Conservation (phyloP, 2,113 vertebrate species). For the Indri indri region DNA sequence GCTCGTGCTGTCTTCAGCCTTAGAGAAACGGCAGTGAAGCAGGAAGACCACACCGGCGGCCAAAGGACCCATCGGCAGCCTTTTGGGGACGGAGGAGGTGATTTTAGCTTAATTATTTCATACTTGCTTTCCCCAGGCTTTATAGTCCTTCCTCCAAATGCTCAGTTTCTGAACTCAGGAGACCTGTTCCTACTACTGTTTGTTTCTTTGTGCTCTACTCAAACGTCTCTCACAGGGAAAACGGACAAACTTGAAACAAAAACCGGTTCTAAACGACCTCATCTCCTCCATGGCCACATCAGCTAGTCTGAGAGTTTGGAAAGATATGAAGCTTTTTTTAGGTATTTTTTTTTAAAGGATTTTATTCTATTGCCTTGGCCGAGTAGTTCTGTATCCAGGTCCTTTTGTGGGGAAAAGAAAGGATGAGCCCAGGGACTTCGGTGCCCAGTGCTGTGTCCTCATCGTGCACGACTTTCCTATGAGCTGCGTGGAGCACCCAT, state of each 20-base stretch:
- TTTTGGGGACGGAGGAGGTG: not conserved
- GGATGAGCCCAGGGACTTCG: not conserved
- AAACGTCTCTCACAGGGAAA: not conserved
- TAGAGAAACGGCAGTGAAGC: not conserved
- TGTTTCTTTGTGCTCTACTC: not conserved
- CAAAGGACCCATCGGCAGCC: not conserved
- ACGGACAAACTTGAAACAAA: not conserved
- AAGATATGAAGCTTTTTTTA: not conserved
- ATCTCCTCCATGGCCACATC: not conserved
- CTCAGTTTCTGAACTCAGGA: not conserved
- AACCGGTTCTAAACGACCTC: not conserved
- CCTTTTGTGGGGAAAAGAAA: not conserved
- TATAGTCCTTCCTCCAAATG: not conserved
- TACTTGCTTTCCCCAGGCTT: not conserved
- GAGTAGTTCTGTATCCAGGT: not conserved
- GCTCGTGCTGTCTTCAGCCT: not conserved
- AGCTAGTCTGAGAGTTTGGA: not conserved
- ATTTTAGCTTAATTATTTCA: slow-evolving; percentile 22
- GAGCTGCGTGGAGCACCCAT: not conserved
- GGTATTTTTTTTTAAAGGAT: not conserved
- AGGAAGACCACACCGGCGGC: not conserved
- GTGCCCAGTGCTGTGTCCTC: not conserved
- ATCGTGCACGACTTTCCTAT: not conserved
- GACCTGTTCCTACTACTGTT: not conserved
- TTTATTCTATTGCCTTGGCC: not conserved